Conservation (phyloP, 2,113 vertebrate species). For the Todiramphus saurophagus region DNA sequence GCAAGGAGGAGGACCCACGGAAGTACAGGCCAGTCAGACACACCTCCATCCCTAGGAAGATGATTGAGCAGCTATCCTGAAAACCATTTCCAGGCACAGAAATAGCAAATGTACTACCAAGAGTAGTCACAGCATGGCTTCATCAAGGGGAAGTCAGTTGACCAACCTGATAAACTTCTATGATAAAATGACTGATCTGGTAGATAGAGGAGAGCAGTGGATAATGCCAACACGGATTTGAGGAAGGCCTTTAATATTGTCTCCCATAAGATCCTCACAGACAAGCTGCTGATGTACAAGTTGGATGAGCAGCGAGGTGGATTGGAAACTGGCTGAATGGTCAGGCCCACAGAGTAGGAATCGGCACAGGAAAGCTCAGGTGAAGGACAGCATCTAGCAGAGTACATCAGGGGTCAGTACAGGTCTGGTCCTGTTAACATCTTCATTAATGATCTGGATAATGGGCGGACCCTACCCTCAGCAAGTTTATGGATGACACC, state of each 20-base stretch:
- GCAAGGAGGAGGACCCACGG: not conserved
- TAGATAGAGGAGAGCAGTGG: not conserved
- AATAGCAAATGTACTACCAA: not conserved
- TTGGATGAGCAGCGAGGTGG: not conserved
- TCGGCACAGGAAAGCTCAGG: not conserved
- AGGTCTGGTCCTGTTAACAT: not conserved
- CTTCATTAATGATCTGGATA: not conserved
- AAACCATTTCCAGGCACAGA: not conserved
- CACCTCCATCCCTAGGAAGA: not conserved
- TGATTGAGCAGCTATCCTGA: not conserved
- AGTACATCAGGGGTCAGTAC: not conserved
- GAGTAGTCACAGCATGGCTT: too few relatives aligned
- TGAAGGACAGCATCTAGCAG: not conserved
- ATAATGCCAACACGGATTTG: too few relatives aligned
- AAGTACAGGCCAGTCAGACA: not conserved
- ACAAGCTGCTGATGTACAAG: not conserved
- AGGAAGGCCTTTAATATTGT: not conserved
- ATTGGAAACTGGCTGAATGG: not conserved
- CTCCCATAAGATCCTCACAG: not conserved
- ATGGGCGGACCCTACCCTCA: not conserved
- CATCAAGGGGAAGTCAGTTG: not conserved
- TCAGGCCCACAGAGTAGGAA: not conserved
- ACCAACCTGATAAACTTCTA: not conserved
- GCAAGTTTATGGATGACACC: not conserved
- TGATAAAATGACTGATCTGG: not conserved